Conservation (phyloP, 2,113 vertebrate genomes). For the Ceuthmochares aereus region DNA sequence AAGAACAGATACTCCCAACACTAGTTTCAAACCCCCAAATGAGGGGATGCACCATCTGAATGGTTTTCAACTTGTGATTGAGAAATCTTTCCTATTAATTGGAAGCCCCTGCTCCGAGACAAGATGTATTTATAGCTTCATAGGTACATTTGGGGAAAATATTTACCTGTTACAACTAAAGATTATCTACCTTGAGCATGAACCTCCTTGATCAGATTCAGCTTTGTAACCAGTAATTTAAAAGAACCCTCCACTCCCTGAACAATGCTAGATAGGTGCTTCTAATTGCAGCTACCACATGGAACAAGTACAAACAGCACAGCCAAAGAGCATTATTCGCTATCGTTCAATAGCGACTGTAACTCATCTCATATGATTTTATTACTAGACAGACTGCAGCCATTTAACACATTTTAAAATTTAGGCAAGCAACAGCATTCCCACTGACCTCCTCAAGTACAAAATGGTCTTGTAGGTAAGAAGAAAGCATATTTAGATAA, state of each 20-base stretch:
- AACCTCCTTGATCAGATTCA: background rate
- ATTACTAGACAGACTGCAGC: background rate
- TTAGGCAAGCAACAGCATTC: background rate
- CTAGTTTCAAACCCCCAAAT: background rate
- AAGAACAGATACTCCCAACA: background rate
- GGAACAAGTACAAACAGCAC: background rate
- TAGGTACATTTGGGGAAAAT: background rate
- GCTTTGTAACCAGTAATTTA: background rate
- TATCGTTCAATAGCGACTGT: background rate
- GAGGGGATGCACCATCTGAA: background rate
- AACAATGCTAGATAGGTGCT: background rate
- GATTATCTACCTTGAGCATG: background rate
- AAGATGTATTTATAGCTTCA: background rate
- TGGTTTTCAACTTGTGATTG: background rate
- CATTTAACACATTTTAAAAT: no score
- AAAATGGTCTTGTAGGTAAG: background rate
- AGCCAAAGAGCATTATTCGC: background rate
- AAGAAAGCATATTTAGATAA: background rate
- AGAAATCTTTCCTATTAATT: background rate
- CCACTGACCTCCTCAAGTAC: background rate
- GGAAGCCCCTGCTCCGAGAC: background rate
- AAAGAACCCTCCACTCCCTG: background rate
- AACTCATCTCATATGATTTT: background rate
- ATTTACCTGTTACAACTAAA: background rate
- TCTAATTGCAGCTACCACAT: background rate